Evolutionary conservation across 2,888 invertebrate genomes (phyloP).

Genomic region (Chrysotoxum bicinctum): DNA sequence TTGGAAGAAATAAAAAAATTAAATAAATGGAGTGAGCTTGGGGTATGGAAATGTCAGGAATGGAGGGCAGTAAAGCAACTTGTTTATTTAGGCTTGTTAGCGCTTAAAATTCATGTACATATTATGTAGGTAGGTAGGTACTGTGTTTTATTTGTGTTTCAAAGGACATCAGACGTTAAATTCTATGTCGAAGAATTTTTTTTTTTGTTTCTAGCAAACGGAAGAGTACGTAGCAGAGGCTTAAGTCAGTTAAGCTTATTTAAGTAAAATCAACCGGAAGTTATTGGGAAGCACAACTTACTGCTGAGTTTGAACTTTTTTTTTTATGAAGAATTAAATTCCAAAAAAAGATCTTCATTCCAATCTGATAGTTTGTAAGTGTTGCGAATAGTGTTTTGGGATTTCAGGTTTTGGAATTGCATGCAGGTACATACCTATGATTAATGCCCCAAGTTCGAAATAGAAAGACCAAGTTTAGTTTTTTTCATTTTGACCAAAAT

Average conservation of each 20-base stretch:
- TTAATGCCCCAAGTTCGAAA: too few relatives aligned
- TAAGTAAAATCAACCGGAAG: neutral
- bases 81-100: constrained; percentile 23
- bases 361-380: too few relatives aligned
- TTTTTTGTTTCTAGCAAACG: too few relatives aligned
- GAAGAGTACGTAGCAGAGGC: neutral
- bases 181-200: neutral
- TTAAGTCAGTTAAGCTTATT: neutral
- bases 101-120: neutral
- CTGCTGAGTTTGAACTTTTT: neutral
- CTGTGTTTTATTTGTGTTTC: neutral
- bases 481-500: too few relatives aligned
- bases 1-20: neutral
- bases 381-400: too few relatives aligned
- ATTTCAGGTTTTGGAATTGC: too few relatives aligned
- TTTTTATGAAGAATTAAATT: neutral
- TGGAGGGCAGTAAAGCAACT: neutral
- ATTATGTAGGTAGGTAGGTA: too few relatives aligned
- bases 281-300: neutral
- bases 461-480: too few relatives aligned
- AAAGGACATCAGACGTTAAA: neutral
- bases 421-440: too few relatives aligned
- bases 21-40: constrained; percentile 32
- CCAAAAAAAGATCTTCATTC: too few relatives aligned
- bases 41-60: constrained; percentile 3